phyloP scores from a whole-genome alignment of 2,888 invertebrate genomes.

The Dolichopus griseipennis region DNA sequence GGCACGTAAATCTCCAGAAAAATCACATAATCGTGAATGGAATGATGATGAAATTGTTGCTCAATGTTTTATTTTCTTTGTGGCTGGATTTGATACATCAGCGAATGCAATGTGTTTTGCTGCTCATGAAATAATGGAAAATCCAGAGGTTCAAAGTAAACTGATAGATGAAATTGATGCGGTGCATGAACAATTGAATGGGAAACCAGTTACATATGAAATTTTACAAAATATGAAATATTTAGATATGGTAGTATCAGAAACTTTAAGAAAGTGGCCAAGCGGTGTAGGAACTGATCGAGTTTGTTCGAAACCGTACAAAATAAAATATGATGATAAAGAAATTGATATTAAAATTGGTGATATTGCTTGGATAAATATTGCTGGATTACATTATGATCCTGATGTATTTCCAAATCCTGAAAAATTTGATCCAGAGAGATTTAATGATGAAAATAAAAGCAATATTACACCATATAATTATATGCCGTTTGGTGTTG shows the following conservation, averaged over 20 bases:
- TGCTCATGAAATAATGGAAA: conserved; percentile 49
- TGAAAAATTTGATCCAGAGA: conserved; percentile 48
- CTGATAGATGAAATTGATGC: conserved; percentile 49
- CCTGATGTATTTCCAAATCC: conserved; percentile 48
- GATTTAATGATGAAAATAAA: conserved; percentile 50
- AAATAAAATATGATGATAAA: conserved; percentile 42
- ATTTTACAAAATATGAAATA: conserved; percentile 48
- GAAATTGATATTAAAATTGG: neutral
- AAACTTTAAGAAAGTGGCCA: conserved; percentile 49
- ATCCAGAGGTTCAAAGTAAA: conserved; percentile 50
- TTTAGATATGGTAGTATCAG: conserved; percentile 47
- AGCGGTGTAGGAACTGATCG: too few species aligned
- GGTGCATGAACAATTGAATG: conserved; percentile 39
- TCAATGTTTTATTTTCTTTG: conserved; percentile 50
- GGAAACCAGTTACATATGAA: conserved; percentile 46
- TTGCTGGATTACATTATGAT: conserved; percentile 44
- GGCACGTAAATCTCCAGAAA: conserved; percentile 38
- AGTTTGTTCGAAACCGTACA: conserved; percentile 46
- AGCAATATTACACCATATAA: conserved; percentile 39
- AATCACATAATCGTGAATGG: conserved; percentile 31
- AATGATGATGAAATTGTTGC: conserved; percentile 49
- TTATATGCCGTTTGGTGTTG: conserved; percentile 50
- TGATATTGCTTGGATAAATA: conserved; percentile 42
- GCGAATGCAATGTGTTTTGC: conserved; percentile 45
- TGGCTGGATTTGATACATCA: conserved; percentile 48